Percentiles rank a stretch among this genome's conserved stretches.
These are phyloP conservation scores for Orius insidiosus DNA, from an alignment of 1,140 invertebrate genomes.

Conservation along the genomic window DNA sequence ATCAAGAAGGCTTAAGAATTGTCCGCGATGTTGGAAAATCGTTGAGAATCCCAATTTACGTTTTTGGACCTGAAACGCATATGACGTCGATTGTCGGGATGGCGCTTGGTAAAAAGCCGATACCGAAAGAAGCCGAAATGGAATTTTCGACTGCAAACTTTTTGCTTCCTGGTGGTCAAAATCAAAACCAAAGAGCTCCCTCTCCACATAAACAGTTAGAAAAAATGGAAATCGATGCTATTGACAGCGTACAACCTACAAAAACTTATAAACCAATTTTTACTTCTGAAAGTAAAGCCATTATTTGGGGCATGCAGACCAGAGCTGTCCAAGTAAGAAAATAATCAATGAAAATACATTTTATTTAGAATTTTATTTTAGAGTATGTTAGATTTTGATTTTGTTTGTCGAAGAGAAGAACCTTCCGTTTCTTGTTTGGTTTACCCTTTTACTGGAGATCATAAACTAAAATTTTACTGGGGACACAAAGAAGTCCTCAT, in stretches of 20 bases:
- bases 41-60: conserved; percentile 79
- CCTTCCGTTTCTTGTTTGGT: conserved; percentile 88
- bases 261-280: conserved; percentile 42
- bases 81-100: conserved; percentile 99
- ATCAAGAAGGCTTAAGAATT: conserved; percentile 85
- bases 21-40: conserved; percentile 79
- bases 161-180: conserved; percentile 65
- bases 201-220: background rate
- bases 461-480: conserved; percentile 99
- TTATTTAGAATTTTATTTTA: conserved; percentile 19
- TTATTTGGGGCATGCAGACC: conserved; percentile 99
- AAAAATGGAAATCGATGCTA: background rate
- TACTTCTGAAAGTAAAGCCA: conserved; percentile 70
- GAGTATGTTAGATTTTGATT: conserved; percentile 97
- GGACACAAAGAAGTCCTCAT: conserved; percentile 96
- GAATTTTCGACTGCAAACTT: conserved; percentile 82
- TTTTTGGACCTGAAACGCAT: conserved; percentile 97
- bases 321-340: conserved; percentile 67
- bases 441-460: conserved; percentile 97
- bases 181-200: conserved; percentile 18
- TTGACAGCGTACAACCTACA: background rate
- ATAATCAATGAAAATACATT: conserved; percentile 1
- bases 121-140: conserved; percentile 48
- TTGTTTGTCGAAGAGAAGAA: conserved; percentile 79
- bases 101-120: conserved; percentile 80